Evolutionary conservation across 1,140 invertebrate genomes (phyloP).

Genomic region (Tetragonula clypearis): DNA sequence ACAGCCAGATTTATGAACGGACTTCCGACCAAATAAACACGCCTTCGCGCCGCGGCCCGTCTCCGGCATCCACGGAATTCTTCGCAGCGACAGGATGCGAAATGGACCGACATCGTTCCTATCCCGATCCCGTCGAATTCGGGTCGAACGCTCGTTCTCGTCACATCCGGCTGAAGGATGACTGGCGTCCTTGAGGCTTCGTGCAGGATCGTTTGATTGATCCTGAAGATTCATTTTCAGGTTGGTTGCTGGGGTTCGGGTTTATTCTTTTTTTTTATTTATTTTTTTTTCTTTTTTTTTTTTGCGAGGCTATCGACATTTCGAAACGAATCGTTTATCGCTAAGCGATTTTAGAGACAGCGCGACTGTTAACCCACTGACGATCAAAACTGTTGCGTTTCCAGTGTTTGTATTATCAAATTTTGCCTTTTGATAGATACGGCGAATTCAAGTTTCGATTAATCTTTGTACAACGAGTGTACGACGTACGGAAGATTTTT

Average conservation of each 20-base stretch:
- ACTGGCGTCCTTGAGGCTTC: not conserved
- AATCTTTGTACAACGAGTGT: too few species aligned
- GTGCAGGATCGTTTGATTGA: not conserved
- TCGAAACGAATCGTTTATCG: too few species aligned
- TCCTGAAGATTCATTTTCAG: not conserved
- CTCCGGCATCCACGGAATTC: constrained; percentile 66
- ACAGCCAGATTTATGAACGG: constrained; percentile 77
- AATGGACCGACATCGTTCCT: constrained; percentile 62
- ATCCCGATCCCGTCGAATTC: constrained; percentile 39
- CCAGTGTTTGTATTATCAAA: too few species aligned
- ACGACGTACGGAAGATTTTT: too few species aligned
- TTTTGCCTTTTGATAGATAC: too few species aligned
- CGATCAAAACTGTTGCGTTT: too few species aligned
- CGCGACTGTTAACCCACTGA: too few species aligned
- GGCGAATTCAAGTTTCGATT: too few species aligned
- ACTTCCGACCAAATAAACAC: constrained; percentile 76
- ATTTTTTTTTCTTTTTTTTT: not conserved
- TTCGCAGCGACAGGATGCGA: constrained; percentile 68
- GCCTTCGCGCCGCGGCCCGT: constrained; percentile 39
- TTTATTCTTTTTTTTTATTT: not conserved
- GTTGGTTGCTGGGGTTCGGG: not conserved
- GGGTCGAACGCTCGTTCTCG: constrained; percentile 37
- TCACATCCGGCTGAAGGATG: constrained; percentile 30
- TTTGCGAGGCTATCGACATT: not conserved
- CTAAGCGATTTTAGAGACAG: too few species aligned